phyloP scores from a whole-genome alignment of 2,888 invertebrate genomes.

The Apamea crenata region DNA sequence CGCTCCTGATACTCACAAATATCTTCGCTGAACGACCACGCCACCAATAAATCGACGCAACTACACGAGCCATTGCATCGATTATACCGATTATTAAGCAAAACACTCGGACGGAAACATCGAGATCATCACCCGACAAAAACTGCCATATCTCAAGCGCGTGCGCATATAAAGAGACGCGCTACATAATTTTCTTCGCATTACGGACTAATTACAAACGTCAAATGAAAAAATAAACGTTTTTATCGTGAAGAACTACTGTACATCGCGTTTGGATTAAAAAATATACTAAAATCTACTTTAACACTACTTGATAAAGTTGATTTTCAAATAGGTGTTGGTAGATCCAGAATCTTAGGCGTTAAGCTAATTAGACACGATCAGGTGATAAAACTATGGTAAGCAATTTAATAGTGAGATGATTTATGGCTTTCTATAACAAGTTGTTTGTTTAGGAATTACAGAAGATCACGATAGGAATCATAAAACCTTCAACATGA shows the following conservation, averaged over 20 bases:
- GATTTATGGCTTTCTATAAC: slow-evolving; percentile 57
- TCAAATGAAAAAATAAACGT: slow-evolving; percentile 66
- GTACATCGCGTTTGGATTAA: slow-evolving; percentile 39
- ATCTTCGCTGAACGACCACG: slow-evolving; percentile 39
- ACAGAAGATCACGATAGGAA: slow-evolving; percentile 39
- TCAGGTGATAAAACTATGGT: slow-evolving; percentile 59
- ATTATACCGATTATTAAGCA: slow-evolving; percentile 85
- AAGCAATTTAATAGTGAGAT: slow-evolving; percentile 43
- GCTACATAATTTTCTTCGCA: slow-evolving; percentile 80
- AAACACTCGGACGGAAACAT: slow-evolving; percentile 81
- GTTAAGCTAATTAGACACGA: slow-evolving; percentile 61
- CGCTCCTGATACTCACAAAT: slow-evolving; percentile 36
- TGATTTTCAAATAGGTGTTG: slow-evolving; percentile 3
- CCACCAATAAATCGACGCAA: slow-evolving; percentile 74
- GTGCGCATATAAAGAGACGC: slow-evolving; percentile 73
- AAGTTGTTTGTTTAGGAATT: slow-evolving; percentile 49
- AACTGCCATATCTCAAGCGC: slow-evolving; percentile 74
- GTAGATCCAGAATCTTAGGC: slow-evolving; percentile 33
- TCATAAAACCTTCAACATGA: slow-evolving; percentile 34
- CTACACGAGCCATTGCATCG: slow-evolving; percentile 77
- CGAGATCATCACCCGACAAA: slow-evolving; percentile 79
- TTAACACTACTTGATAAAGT: slow-evolving; percentile 9
- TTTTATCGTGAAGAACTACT: slow-evolving; percentile 57
- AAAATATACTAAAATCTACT: slow-evolving; percentile 1
- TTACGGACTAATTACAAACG: slow-evolving; percentile 81